Conservation (phyloP, 2,888 invertebrate genomes). For the Phaonia tiefii region DNA sequence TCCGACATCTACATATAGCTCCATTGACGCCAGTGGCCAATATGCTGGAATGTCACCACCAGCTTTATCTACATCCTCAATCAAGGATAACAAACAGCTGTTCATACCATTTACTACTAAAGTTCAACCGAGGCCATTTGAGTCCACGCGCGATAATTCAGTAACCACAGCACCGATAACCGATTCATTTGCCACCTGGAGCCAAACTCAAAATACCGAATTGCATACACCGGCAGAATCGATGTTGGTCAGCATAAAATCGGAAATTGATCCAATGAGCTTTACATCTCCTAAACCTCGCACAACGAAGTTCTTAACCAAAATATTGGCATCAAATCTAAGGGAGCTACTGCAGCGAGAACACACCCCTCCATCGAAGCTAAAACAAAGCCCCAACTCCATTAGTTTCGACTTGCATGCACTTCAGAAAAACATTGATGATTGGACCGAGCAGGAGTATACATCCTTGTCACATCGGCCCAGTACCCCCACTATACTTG, state of each 20-base stretch:
- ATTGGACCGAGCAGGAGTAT: slow-evolving; percentile 91
- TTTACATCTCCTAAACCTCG: slow-evolving; percentile 73
- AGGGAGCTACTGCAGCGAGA: slow-evolving; percentile 81
- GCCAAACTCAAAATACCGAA: slow-evolving; percentile 77
- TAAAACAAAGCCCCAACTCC: slow-evolving; percentile 67
- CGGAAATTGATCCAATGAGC: slow-evolving; percentile 73
- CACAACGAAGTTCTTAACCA: slow-evolving; percentile 77
- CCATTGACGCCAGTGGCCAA: slow-evolving; percentile 78
- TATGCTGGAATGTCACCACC: slow-evolving; percentile 77
- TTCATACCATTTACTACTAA: slow-evolving; percentile 90
- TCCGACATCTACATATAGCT: slow-evolving; percentile 78
- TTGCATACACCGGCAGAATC: slow-evolving; percentile 82
- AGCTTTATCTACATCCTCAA: slow-evolving; percentile 65
- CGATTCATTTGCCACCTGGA: slow-evolving; percentile 75
- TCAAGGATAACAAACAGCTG: slow-evolving; percentile 84
- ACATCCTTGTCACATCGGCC: slow-evolving; percentile 82
- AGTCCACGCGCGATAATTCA: slow-evolving; percentile 73
- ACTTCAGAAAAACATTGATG: slow-evolving; percentile 91
- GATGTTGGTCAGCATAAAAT: slow-evolving; percentile 79
- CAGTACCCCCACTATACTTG: slow-evolving; percentile 83
- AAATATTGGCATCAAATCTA: slow-evolving; percentile 81
- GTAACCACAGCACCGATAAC: slow-evolving; percentile 70
- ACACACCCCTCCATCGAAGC: slow-evolving; percentile 73
- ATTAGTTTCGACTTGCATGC: slow-evolving; percentile 85
- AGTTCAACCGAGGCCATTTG: slow-evolving; percentile 82